These are phyloP conservation scores for Platyrinchus mystaceus DNA, from an alignment of 2,797 vertebrate species.

Conservation along the genomic window DNA sequence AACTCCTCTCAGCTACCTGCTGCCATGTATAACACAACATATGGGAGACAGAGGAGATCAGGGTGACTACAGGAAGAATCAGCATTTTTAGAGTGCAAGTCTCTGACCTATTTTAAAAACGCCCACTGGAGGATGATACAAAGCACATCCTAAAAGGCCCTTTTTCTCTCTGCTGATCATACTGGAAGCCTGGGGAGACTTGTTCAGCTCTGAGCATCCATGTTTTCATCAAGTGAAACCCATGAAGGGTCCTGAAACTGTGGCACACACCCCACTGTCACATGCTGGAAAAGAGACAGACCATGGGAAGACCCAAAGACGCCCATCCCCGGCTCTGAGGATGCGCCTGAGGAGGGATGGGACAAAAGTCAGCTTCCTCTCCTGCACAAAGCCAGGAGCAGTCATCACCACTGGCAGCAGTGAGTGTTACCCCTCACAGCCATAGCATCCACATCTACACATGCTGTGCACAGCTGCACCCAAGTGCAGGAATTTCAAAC, in stretches of 20 bases:
- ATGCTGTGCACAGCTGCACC: accelerated
- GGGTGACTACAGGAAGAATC: not conserved
- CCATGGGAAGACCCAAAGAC: not conserved
- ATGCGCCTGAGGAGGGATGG: not conserved
- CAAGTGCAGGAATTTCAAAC: not conserved
- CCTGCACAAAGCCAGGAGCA: not conserved
- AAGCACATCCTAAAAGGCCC: not conserved
- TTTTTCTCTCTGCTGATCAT: not conserved
- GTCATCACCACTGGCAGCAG: not conserved
- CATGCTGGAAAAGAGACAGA: not conserved
- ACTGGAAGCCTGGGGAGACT: not conserved
- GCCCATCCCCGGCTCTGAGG: not conserved
- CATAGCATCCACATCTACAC: not conserved
- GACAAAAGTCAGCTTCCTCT: not conserved
- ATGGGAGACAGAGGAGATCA: not conserved
- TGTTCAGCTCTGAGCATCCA: not conserved
- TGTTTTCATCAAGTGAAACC: not conserved
- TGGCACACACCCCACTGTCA: accelerated
- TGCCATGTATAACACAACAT: not conserved
- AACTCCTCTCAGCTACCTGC: not conserved
- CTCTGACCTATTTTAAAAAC: not conserved
- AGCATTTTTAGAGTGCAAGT: not conserved
- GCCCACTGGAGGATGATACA: accelerated
- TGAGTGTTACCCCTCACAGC: accelerated
- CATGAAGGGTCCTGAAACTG: not conserved